These are phyloP conservation scores for Drosophila monieri DNA, from an alignment of 2,888 invertebrate genomes.

Conservation along the genomic window DNA sequence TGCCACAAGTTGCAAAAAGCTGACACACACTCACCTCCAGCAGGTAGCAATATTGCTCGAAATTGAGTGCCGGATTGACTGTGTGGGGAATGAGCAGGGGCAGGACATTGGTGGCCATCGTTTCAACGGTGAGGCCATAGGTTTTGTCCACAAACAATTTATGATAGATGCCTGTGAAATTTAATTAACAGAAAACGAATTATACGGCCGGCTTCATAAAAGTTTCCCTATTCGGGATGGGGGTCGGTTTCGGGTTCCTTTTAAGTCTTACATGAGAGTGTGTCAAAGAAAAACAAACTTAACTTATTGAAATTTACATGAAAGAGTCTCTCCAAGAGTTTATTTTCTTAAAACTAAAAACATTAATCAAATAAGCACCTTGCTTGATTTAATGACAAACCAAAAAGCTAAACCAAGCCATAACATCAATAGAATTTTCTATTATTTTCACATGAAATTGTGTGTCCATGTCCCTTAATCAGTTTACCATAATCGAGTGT, in stretches of 20 bases:
- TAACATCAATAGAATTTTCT: background rate
- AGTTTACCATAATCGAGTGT: constrained; percentile 44
- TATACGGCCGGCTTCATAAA: constrained; percentile 2
- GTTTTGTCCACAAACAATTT: constrained; percentile 95
- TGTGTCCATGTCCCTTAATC: constrained; percentile 50
- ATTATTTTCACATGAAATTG: constrained; percentile 29
- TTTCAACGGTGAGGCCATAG: constrained; percentile 94
- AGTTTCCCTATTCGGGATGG: background rate
- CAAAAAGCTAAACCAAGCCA: background rate
- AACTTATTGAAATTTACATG: background rate
- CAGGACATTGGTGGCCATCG: constrained; percentile 97
- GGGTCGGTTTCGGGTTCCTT: background rate
- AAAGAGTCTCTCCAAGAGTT: background rate
- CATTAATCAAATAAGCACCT: background rate
- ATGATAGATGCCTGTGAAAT: constrained; percentile 92
- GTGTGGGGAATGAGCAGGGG: constrained; percentile 96
- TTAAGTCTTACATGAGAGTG: background rate
- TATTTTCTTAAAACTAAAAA: background rate
- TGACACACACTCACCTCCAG: constrained; percentile 85
- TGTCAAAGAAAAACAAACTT: background rate
- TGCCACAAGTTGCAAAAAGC: background rate
- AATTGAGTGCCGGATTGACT: constrained; percentile 92
- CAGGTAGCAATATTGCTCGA: constrained; percentile 92
- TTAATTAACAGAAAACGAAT: constrained; percentile 19
- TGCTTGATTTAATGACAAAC: background rate